Conservation (phyloP, 2,888 invertebrate genomes). For the Venusia cambrica region DNA sequence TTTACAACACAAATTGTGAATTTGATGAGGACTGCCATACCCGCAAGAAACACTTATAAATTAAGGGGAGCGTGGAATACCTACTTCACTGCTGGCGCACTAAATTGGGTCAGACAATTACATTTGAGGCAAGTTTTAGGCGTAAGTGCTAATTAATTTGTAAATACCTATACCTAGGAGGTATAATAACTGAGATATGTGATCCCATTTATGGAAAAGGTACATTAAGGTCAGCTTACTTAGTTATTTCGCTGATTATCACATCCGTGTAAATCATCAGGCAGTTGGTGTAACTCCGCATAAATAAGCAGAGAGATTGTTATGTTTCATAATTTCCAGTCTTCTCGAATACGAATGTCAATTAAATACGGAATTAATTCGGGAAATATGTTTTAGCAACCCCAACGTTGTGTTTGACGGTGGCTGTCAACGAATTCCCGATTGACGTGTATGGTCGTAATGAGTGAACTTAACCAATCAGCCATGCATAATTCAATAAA, state of each 20-base stretch:
- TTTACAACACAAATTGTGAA: constrained; percentile 36
- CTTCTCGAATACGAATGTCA: constrained; percentile 15
- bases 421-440: constrained; percentile 16
- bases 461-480: too few relatives aligned
- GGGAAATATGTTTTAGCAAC: constrained; percentile 13
- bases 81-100: constrained; percentile 27
- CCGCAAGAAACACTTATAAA: constrained; percentile 30
- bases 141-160: constrained; percentile 5
- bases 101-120: constrained; percentile 27
- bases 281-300: too few relatives aligned
- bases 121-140: constrained; percentile 17
- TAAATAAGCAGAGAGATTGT: background rate
- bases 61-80: constrained; percentile 35
- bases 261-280: too few relatives aligned
- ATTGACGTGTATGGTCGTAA: constrained; percentile 5
- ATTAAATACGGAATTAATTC: constrained; percentile 15
- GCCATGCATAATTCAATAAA: too few relatives aligned
- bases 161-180: too few relatives aligned
- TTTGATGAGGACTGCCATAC: constrained; percentile 33
- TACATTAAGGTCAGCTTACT: too few relatives aligned
- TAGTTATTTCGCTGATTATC: too few relatives aligned
- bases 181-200: too few relatives aligned
- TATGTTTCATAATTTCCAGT: constrained; percentile 7
- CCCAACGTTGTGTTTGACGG: constrained; percentile 7
- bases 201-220: too few relatives aligned